Evolutionary conservation across 2,888 invertebrate genomes (phyloP), one percentile per base, ranked within the genome.

Genomic region (Himalopsyche kuldschensis): DNA sequence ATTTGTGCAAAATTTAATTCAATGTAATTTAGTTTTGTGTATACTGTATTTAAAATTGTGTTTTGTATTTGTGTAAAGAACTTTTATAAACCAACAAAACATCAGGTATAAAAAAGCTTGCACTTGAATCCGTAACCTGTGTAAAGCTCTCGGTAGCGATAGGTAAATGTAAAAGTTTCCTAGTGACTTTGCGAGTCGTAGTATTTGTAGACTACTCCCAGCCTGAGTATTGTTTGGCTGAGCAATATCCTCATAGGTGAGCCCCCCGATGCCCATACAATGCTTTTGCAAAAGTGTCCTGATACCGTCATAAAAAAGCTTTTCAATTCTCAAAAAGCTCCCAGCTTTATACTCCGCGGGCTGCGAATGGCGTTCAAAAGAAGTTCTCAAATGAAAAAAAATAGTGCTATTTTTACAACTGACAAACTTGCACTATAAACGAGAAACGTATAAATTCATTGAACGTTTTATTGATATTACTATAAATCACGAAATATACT

Each of bases 281-380:
- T 86, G 84, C 86, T 82, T 83, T 82, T 82, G 85, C 86, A 86
- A 85, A 86, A 86, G 86, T 86, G 86, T 85, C 85, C 85, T 85
- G 86, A 86, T 86, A 85, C 86, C 86, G 86, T 86, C 86, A 86
- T 86, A 86, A 86, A 86, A 86, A 86, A 86, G 86, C 85, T 86
- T 86, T 86, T 85, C 86, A 85, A 85, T 86, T 86, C 86, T 84
- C 86, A 84, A 86, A 86, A 86, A 85, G 85, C 86, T 84, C 82
- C 69, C 78, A 84, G 81, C 84, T 83, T 80, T 83, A 83, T 83
- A 63, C 83, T 79, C 78, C 83, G 80, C 80, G 78, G 63, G 83
- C 78, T 78, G 76, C 48, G 35, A 46, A 32, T 75, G 75, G 32
- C 75, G 75, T 75, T 75, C 75, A 27, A 75, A 32, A 32, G 75